A percentile compares a stretch with the other conserved stretches of the same genome.
phyloP scores from a whole-genome alignment of 2,797 vertebrate genomes.

The Gouania willdenowi region DNA sequence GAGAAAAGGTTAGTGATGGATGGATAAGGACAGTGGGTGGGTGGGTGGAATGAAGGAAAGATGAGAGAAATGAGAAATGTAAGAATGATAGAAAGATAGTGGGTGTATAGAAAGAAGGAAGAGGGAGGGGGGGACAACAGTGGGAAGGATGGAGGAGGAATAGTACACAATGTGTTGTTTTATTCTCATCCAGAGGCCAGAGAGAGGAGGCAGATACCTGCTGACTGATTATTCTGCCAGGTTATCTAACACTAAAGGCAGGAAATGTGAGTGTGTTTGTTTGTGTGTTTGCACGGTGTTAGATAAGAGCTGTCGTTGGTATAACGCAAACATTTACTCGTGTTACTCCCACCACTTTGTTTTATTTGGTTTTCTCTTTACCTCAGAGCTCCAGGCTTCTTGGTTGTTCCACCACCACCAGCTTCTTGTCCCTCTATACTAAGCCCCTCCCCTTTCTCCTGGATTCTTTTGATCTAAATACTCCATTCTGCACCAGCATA shows the following conservation, averaged over 20 bases:
- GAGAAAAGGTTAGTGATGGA: slow-evolving; percentile 15
- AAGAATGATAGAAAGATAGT: slow-evolving; percentile 43
- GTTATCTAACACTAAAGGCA: slow-evolving; percentile 58
- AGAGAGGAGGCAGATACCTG: slow-evolving; percentile 66
- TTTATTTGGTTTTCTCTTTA: neutral
- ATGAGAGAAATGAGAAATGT: slow-evolving; percentile 30
- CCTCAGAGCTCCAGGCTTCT: neutral
- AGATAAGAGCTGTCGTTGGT: slow-evolving; percentile 36
- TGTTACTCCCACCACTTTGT: neutral
- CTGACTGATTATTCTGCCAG: slow-evolving; percentile 61
- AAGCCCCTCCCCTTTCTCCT: neutral
- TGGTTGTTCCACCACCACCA: neutral
- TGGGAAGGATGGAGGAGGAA: slow-evolving; percentile 65
- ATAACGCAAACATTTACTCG: slow-evolving; percentile 24
- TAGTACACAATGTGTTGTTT: slow-evolving; percentile 62
- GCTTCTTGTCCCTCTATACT: neutral
- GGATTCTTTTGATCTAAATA: neutral
- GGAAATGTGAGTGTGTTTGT: slow-evolving; percentile 25
- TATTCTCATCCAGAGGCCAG: slow-evolving; percentile 70
- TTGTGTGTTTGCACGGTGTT: slow-evolving; percentile 39
- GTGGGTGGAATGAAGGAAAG: slow-evolving; percentile 18
- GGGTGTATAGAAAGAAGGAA: slow-evolving; percentile 51
- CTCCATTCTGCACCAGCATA: neutral
- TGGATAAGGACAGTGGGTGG: slow-evolving; percentile 18
- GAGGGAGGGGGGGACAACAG: slow-evolving; percentile 30